Base-by-base conservation (phyloP, 92 coral and sea anemone species). In the Scolanthus callimorphus region DNA sequence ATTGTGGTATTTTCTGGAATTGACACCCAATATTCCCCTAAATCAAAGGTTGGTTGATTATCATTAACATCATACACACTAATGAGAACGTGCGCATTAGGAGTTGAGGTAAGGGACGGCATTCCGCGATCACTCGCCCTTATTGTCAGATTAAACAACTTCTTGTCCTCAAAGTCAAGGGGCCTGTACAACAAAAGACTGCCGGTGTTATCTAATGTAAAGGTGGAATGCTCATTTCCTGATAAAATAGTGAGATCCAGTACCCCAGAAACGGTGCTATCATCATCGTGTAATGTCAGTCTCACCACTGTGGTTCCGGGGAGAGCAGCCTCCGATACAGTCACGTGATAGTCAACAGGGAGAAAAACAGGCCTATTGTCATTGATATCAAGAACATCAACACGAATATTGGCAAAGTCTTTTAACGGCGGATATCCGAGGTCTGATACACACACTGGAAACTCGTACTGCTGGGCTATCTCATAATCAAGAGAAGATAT, bases 281-380 rank as follows among this genome's bases (percentile, higher is more conserved):
- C 85, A 0, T 23, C 46, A 49, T 79, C 85, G 17, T 23, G 31
- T 0, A 81, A 80, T 12, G 37, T 25, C 3, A 79, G 21, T 49
- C 37, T 64, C 2, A 66, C 55, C 6, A 79, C 51, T 19, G 39
- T 50, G 6, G 64, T 50, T 31, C 75, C 69, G 1, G 27, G 66
- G 0, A 53, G 28, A 21, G 69, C 31, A 1, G 27, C 60, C 44
- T 79, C 85, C 8, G 74, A 55, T 9, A 79, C 31, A 11, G 85
- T 73, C 29, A 79, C 59, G 58, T 44, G 48, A 17, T 72, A 72
- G 17, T 17, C 11, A 12, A 30, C 20, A 9, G 70, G 81, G 37
- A 47, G 17, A 31, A 79, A 74, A 22, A 29, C 56, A 6, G 85
- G 85, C 0, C 34, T 50, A 81, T 79, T 79, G 43, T 79, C 85